Base-by-base conservation (phyloP, 35 echinoderm and acorn worm genomes). In the Apostichopus parvimensis region DNA sequence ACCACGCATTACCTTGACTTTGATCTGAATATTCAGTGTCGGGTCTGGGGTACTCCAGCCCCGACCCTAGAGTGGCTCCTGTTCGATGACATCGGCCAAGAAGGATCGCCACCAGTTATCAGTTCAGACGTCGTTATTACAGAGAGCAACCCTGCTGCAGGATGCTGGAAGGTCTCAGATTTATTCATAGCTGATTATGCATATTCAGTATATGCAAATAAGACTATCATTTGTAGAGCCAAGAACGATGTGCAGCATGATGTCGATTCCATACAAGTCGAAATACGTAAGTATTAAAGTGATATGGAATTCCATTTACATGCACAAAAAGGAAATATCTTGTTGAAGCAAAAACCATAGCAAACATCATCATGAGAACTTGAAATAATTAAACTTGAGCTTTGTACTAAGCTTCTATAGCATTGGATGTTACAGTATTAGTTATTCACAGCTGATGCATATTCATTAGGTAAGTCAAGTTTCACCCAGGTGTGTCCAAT, bases 151-250 rank as follows among this genome's bases (percentile, higher is more conserved):
- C n/a, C 79, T 54, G 79, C 54, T 8, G 79, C 54, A 55, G 79
- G 79, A 15, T 82, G 79, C 79, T 82, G 79, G 79, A 82, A 82
- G n/a, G 57, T 34, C 7, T 82, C 52, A 54, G 55, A 11, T 4
- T 56, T 82, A 10, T 17, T 17, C 15, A 82, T 82, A 24, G 9
- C 79, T 10, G 53, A 82, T 18, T 82, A 82, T 56, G 28, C 79
- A 82, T 82, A 45, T 56, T 82, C 79, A 82, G 0, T 82, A 5
- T 82, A 82, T 55, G 45, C 79, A 55, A 34, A 82, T 82, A 82
- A 56, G 53, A 56, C 45, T 54, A n/a, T 82, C 6, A 20, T 82
- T 53, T 82, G 79, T 54, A 82, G 54, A 55, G 79, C 34, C 55
- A 17, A 45, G 6, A 82, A 82, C 57, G 79, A 82, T 56, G 79